A percentile compares a stretch with the other conserved stretches of the same genome.
Evolutionary conservation across 2,888 invertebrate species (phyloP).

Genomic region (Antheraea assamensis): DNA sequence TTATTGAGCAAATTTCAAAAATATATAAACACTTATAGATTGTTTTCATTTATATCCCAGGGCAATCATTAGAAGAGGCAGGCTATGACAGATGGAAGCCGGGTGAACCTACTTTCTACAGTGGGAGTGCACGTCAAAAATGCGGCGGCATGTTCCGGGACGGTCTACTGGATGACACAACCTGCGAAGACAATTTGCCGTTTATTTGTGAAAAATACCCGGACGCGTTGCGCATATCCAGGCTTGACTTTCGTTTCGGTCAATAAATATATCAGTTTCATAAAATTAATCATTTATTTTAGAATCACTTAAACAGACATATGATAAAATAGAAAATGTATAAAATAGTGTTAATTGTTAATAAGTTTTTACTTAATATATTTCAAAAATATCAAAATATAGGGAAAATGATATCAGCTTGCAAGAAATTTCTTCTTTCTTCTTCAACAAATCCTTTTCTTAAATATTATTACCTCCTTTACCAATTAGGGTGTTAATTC

Average conservation of each 20-base stretch:
- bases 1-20: too few relatives aligned
- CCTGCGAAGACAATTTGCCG: constrained; percentile 16
- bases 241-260: not conserved
- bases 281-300: not conserved
- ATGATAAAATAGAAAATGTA: too few relatives aligned
- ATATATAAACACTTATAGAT: too few relatives aligned
- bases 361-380: too few relatives aligned
- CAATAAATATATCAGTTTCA: not conserved
- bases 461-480: too few relatives aligned
- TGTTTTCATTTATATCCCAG: not conserved
- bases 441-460: too few relatives aligned
- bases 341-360: too few relatives aligned
- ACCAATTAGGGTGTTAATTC: too few relatives aligned
- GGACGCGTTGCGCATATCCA: constrained; percentile 3
- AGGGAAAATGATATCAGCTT: too few relatives aligned
- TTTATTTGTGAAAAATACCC: constrained; percentile 31
- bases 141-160: constrained; percentile 15
- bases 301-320: not conserved
- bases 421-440: too few relatives aligned
- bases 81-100: constrained; percentile 24
- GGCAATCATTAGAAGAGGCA: constrained; percentile 22
- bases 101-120: constrained; percentile 24
- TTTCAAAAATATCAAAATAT: too few relatives aligned
- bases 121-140: not conserved
- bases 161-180: constrained; percentile 22